Evolutionary conservation across 2,888 invertebrate species (phyloP).

Genomic region (Cremastobaeus sp.): DNA sequence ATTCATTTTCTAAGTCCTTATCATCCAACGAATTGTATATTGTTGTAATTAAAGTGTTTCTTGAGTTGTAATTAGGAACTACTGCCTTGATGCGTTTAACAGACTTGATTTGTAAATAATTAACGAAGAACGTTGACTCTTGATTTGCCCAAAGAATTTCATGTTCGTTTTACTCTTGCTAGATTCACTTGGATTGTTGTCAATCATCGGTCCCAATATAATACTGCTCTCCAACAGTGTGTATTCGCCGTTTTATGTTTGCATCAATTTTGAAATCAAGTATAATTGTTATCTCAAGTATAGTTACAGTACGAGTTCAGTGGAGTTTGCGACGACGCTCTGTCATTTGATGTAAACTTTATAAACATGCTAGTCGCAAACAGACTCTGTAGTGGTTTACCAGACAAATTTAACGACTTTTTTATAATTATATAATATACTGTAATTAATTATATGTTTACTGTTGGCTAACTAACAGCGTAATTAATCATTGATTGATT

Average conservation of each 20-base stretch:
- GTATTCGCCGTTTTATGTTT: constrained; percentile 52
- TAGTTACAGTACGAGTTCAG: constrained; percentile 62
- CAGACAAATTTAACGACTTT: neutral
- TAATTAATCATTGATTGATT: constrained; percentile 42
- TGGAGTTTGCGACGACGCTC: constrained; percentile 56
- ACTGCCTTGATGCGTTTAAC: too few relatives aligned
- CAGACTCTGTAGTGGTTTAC: constrained; percentile 22
- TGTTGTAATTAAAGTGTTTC: too few relatives aligned
- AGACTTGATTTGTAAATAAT: too few relatives aligned
- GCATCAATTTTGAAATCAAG: constrained; percentile 42
- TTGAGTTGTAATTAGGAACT: too few relatives aligned
- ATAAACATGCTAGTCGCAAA: constrained; percentile 53
- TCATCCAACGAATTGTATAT: too few relatives aligned
- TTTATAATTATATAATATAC: constrained; percentile 15
- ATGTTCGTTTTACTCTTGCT: constrained; percentile 6
- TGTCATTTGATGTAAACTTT: constrained; percentile 34
- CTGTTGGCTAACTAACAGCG: constrained; percentile 42
- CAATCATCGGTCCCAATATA: constrained; percentile 14
- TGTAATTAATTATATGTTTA: constrained; percentile 13
- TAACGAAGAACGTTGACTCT: too few relatives aligned
- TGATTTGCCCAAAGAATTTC: constrained; percentile 44
- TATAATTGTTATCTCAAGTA: constrained; percentile 51
- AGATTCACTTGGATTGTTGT: constrained; percentile 25
- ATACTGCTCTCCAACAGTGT: constrained; percentile 58
- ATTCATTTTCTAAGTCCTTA: constrained; percentile 6